Percentiles rank a stretch among this genome's conserved stretches.
These are phyloP conservation scores for Spea multiplicata DNA, from an alignment of 2,113 vertebrate species.

Conservation along the genomic window DNA sequence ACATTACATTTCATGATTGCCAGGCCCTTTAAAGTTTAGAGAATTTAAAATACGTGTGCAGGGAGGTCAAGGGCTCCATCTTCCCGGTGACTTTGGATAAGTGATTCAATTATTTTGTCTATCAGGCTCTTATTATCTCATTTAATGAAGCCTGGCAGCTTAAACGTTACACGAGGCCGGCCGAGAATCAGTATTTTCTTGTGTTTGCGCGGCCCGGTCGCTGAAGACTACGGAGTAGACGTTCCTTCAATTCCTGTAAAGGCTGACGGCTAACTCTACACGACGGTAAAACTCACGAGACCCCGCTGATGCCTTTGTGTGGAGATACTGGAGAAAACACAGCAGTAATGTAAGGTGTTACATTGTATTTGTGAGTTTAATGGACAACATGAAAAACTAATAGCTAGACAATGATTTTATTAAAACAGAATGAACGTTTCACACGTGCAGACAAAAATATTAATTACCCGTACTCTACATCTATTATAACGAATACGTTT, in stretches of 20 bases:
- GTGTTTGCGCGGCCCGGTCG: constrained; percentile 2
- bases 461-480: too few relatives aligned
- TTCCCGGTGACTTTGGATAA: constrained; percentile 29
- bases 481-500: too few relatives aligned
- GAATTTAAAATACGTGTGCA: background rate
- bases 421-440: too few relatives aligned
- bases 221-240: background rate
- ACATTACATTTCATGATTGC: background rate
- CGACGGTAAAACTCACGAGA: background rate
- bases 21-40: background rate
- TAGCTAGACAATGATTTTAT: too few relatives aligned
- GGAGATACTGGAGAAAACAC: too few relatives aligned
- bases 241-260: background rate
- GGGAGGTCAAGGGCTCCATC: background rate
- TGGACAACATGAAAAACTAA: too few relatives aligned
- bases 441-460: too few relatives aligned
- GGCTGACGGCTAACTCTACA: background rate
- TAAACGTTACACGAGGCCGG: constrained; percentile 15
- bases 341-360: too few relatives aligned
- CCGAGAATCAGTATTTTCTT: background rate
- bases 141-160: constrained; percentile 34
- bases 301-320: too few relatives aligned
- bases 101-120: constrained; percentile 40
- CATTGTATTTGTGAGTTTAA: too few relatives aligned
- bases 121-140: constrained; percentile 24